phyloP scores from a whole-genome alignment of 2,113 vertebrate genomes.

The Sturnira hondurensis region DNA sequence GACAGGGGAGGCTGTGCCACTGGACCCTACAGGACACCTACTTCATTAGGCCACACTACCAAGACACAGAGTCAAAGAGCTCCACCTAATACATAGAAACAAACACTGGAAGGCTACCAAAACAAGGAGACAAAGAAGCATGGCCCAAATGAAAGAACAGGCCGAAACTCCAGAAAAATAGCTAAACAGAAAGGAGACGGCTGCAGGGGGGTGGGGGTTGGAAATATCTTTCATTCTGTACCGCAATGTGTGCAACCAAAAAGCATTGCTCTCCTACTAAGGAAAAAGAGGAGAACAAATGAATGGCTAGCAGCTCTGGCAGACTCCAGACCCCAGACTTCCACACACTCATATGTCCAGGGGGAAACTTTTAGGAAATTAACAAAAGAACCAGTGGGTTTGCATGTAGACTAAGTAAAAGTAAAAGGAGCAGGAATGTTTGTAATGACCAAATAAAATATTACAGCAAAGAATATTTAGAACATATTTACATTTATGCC shows the following conservation, averaged over 20 bases:
- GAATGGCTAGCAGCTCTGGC: not conserved
- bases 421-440: not conserved
- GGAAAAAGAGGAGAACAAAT: not conserved
- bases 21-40: too few species aligned
- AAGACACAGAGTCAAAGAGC: too few species aligned
- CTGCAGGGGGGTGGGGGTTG: fast-evolving
- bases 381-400: not conserved
- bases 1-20: too few species aligned
- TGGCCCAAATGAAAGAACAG: too few species aligned
- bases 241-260: not conserved
- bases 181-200: too few species aligned
- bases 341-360: not conserved
- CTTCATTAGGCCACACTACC: too few species aligned
- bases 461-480: not conserved
- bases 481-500: not conserved
- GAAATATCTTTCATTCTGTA: not conserved
- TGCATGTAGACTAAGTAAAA: not conserved
- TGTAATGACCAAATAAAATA: not conserved
- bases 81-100: too few species aligned
- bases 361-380: not conserved
- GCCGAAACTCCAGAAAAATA: too few species aligned
- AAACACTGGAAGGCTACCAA: too few species aligned
- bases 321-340: not conserved
- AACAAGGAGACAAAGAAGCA: too few species aligned
- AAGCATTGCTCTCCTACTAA: not conserved